Evolutionary conservation across 2,888 invertebrate genomes (phyloP), one percentile per base, ranked within the genome.

Genomic region (Sceliomorpha sp.): DNA sequence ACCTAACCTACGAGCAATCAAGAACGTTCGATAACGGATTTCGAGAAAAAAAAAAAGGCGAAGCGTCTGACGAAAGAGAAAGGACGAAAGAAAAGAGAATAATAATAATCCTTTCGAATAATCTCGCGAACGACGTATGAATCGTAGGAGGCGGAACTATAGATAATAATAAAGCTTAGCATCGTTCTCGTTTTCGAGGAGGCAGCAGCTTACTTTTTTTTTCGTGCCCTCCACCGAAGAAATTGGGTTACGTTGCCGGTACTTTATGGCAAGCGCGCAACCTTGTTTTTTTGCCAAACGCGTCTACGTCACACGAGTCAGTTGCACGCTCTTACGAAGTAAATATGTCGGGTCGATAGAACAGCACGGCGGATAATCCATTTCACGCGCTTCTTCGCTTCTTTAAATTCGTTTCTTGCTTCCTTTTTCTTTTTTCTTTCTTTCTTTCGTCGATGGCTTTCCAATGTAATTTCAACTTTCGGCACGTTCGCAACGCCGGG

Each of bases 221-320:
- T n/a, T n/a, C n/a, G n/a, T 47, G 62, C 39, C 50, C 48, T 27
- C 55, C 55, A 39, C 55, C 53, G 20, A 50, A 59, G 44, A 59
- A 69, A 69, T 63, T 62, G 48, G 63, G 53, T 53, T 64, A 53
- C 48, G 40, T 59, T 50, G 45, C 59, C 47, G 36, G 63, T 59
- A 64, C 53, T 64, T 70, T 63, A 62, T 59, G 68, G 58, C 55
- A 53, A 50, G 45, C 37, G 40, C 70, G 47, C 56, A 69, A 68
- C 70, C 53, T 75, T 73, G 73, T 72, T 50, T 39, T 34, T 14
- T 32, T 72, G 75, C 75, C 75, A 75, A 75, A 42, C 53, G 63
- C 45, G 56, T 34, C 45, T 39, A 58, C 64, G 56, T 56, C 64
- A 64, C 50, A n/a, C 37, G 56, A 42, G 27, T 47, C 12, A 32